Base-by-base conservation (phyloP, 1,140 invertebrate species). In the Caenorhabditis brenneri region DNA sequence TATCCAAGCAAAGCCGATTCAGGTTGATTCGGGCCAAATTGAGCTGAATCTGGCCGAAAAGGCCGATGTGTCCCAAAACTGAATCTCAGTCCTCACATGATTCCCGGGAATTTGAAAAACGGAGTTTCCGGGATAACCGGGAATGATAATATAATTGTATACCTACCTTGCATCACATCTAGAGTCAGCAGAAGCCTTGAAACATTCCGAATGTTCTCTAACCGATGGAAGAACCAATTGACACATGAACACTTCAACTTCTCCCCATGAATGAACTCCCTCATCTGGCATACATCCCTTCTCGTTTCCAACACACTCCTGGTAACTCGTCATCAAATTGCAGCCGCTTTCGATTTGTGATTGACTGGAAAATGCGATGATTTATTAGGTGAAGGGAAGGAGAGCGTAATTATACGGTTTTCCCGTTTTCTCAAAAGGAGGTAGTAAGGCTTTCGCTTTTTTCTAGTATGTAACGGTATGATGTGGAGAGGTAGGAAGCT, bases 151-250 rank as follows among this genome's bases (percentile, higher is more conserved):
- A 12, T n/a, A 33, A 6, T 33, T 29, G 15, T 33, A 36, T 42
- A 16, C 36, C 85, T 82, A 86, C 86, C 33, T 60, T 9, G 65
- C 42, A 22, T 39, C 22, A 65, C 88, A 88, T 58, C 58, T 42
- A 4, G 69, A 33, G 46, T 88, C 49, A 24, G 87, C 22, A 24
- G 79, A 79, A 15, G 49, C 3, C 15, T 39, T 80, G 82, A 89
- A 89, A 51, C 88, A 89, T 46, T 22, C 19, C 2, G 49, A 31
- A 58, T 90, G 89, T 79, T 90, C 89, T 55, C 69, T 55, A n/a
- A 89, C 79, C 0, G 89, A 84, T 3, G 89, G 89, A 15, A 88
- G 88, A 15, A 90, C 60, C 24, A 90, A 79, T 83, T 90, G 90
- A 60, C 89, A 90, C 6, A 86, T 51, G 79, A 89, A 90, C 81